These are phyloP conservation scores for Drosophila biarmipes DNA, from an alignment of 1,140 invertebrate species.

Conservation along the genomic window DNA sequence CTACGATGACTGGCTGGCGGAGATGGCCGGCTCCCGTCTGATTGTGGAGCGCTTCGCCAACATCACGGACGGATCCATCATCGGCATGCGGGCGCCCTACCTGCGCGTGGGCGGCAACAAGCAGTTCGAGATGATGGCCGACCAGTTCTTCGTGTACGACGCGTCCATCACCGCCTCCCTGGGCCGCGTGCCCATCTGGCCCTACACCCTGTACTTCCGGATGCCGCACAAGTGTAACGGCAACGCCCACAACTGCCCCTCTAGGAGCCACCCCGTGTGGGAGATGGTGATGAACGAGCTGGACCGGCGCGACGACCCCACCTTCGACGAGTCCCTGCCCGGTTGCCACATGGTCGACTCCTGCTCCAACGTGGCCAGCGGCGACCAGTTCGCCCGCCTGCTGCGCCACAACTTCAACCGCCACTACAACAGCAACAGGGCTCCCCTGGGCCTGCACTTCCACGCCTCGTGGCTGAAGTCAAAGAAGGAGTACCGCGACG, in stretches of 20 bases:
- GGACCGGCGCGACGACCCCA: slow-evolving; percentile 95
- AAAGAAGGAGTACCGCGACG: slow-evolving; percentile 96
- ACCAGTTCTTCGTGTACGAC: slow-evolving; percentile 97
- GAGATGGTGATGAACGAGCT: slow-evolving; percentile 98
- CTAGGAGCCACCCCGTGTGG: slow-evolving; percentile 95
- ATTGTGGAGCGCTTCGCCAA: slow-evolving; percentile 95
- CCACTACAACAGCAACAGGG: slow-evolving; percentile 96
- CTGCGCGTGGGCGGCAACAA: slow-evolving; percentile 96
- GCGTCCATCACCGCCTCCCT: slow-evolving; percentile 96
- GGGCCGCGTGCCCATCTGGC: slow-evolving; percentile 96
- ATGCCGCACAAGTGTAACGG: slow-evolving; percentile 98
- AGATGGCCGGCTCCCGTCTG: slow-evolving; percentile 96
- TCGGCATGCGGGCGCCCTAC: slow-evolving; percentile 95
- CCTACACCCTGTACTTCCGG: slow-evolving; percentile 97
- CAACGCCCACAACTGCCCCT: slow-evolving; percentile 96
- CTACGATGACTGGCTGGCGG: slow-evolving; percentile 96
- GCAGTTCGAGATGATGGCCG: slow-evolving; percentile 98
- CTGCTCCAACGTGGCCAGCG: slow-evolving; percentile 95
- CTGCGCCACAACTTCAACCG: slow-evolving; percentile 97
- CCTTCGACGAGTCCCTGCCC: slow-evolving; percentile 94
- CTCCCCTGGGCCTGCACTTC: slow-evolving; percentile 97
- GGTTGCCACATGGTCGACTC: slow-evolving; percentile 98
- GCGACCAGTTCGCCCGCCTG: slow-evolving; percentile 94
- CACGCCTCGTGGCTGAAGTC: slow-evolving; percentile 98
- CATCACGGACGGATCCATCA: slow-evolving; percentile 95